Base-by-base conservation (phyloP, 2,113 vertebrate genomes). In the Leucopsar rothschildi region DNA sequence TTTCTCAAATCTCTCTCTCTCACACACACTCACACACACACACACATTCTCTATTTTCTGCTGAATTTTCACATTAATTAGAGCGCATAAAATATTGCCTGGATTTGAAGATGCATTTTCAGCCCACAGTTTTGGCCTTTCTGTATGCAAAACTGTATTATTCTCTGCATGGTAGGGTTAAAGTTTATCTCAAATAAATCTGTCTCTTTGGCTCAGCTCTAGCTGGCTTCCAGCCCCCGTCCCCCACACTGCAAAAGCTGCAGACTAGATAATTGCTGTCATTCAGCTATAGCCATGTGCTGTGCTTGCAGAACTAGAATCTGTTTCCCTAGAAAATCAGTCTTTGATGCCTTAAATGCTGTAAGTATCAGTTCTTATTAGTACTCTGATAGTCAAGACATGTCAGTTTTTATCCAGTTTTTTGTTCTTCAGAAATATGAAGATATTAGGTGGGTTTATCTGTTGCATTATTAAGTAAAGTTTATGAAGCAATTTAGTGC, bases 121-220 rank as follows among this genome's bases (percentile, higher is more conserved):
- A 86, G 60, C 66, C 61, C 49, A 85, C 42, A 16, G 7, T 56
- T 94, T 85, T 72, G 59, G 12, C 60, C 31, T 73, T 52, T 81
- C 49, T 68, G 7, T 55, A 60, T 84, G 85, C 50, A 71, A 29
- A 59, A 9, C 33, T 81, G 9, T 27, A 19, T 73, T 78, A 49
- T 68, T 95, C 22, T 78, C 16, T 80, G 27, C 61, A 2, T 8
- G 6, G 24, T 13, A 31, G 42, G 53, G 80, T 92, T 86, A 86
- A 70, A 79, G 55, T 95, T 95, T 72, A 56, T 73, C 88, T 93
- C 55, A 83, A 88, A 94, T 92, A 86, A 95, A 95, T 96, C 82
- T 82, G 60, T 79, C 52, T 95, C 28, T 90, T 49, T 91, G 53
- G 33, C 45, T 88, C 40, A 72, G 68, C 78, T 81, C 55, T 84